A percentile compares a stretch with the other conserved stretches of the same genome.
These are phyloP conservation scores for Epirrita christyi DNA, from an alignment of 2,888 invertebrate genomes.

Conservation along the genomic window DNA sequence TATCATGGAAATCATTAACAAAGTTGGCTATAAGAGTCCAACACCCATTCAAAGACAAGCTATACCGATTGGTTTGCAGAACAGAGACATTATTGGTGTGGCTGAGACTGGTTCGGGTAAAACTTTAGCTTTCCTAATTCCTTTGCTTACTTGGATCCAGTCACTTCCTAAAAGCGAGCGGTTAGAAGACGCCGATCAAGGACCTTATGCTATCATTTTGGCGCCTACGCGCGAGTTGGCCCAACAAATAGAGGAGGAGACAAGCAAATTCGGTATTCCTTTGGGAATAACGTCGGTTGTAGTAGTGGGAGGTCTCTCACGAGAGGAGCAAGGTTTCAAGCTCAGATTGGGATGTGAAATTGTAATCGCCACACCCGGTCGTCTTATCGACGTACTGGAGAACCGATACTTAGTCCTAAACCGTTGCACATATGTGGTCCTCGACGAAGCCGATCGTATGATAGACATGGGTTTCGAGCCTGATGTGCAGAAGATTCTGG, in stretches of 20 bases:
- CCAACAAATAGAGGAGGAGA: conserved; percentile 99
- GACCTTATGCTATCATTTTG: conserved; percentile 99
- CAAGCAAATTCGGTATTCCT: conserved; percentile 97
- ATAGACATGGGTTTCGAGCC: conserved; percentile 99
- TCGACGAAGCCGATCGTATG: conserved; percentile 99
- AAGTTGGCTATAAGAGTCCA: conserved; percentile 98
- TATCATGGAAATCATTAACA: conserved; percentile 96
- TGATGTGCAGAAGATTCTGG: conserved; percentile 98
- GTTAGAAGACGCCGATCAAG: conserved; percentile 95
- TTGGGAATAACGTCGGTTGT: conserved; percentile 97
- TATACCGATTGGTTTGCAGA: conserved; percentile 98
- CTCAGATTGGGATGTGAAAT: conserved; percentile 99
- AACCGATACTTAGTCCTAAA: conserved; percentile 98
- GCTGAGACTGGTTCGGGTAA: conserved; percentile 99
- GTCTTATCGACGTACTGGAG: conserved; percentile 99
- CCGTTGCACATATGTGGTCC: conserved; percentile 98
- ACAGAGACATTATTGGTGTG: conserved; percentile 98
- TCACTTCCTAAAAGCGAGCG: conserved; percentile 98
- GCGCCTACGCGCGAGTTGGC: conserved; percentile 99
- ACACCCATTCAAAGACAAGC: conserved; percentile 99
- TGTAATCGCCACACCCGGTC: conserved; percentile 99
- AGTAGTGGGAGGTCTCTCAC: conserved; percentile 98
- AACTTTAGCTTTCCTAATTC: conserved; percentile 98
- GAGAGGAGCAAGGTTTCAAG: conserved; percentile 99
- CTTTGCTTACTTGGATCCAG: conserved; percentile 98